Base-by-base conservation (phyloP, 2,888 invertebrate species). In the Habroteleia sp. region DNA sequence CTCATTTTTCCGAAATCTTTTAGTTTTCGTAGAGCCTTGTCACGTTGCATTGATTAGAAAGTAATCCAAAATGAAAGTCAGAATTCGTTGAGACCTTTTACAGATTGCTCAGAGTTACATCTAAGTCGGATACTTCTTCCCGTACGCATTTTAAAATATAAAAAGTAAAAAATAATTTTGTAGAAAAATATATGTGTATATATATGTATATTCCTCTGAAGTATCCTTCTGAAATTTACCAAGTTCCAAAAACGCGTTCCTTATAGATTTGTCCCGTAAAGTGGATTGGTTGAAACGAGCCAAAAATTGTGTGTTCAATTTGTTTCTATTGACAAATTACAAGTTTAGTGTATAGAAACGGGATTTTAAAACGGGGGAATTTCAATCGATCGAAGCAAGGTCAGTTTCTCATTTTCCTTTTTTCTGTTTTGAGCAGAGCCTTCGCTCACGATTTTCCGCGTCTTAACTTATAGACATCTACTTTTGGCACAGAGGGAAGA, bases 401-500 rank as follows among this genome's bases (percentile, higher is more conserved):
- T n/a, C n/a, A n/a, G n/a, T n/a, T n/a, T n/a, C 7, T 39, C 17
- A 11, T 48, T 6, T 14, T 44, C 23, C n/a, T n/a, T 27, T 44
- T 29, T 14, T 8, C 6, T 4, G 27, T 39, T 44, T 62, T 52
- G 63, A 50, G 63, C 42, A 41, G 23, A 17, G 29, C 16, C 20
- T 50, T n/a, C 42, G 25, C 20, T 33, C 20, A 6, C 17, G 10
- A 3, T 20, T 17, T 58, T 58, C 7, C 58, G 27, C 42, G 31
- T 48, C 27, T 23, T 58, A 42, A 41, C 37, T 62, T 60, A 52
- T 46, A 33, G 50, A 56, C 63, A 35, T 27, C 50, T 72, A 63
- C 56, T 63, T 72, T 71, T 71, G 71, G 71, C 71, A 71, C 71
- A 72, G 14, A 48, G 46, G 62, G 62, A 72, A 72, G 56, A 63